Conservation (phyloP, 2,888 invertebrate species). For the Drepana falcataria region DNA sequence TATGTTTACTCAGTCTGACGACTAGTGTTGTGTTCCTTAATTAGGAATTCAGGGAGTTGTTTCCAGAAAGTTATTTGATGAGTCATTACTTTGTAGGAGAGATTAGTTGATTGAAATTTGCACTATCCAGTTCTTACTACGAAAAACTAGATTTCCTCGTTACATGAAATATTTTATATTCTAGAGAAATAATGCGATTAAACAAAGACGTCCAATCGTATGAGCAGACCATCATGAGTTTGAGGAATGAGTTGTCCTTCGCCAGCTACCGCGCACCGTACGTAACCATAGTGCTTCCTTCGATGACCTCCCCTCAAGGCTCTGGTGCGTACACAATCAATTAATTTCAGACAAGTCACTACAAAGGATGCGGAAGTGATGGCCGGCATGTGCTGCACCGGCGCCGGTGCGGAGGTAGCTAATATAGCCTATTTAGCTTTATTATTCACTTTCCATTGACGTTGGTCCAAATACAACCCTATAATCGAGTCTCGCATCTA, state of each 20-base stretch:
- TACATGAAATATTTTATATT: not conserved
- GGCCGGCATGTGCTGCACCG: slow-evolving; percentile 46
- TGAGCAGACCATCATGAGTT: slow-evolving; percentile 44
- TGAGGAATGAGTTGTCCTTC: slow-evolving; percentile 42
- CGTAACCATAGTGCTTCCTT: slow-evolving; percentile 13
- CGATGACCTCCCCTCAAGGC: too few relatives aligned
- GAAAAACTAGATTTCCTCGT: too few relatives aligned
- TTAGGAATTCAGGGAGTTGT: too few relatives aligned
- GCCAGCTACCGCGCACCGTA: slow-evolving; percentile 37
- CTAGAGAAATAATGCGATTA: slow-evolving; percentile 54
- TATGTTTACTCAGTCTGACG: too few relatives aligned
- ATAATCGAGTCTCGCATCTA: too few relatives aligned
- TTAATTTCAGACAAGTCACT: slow-evolving; percentile 38
- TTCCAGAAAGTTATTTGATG: too few relatives aligned
- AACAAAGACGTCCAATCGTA: slow-evolving; percentile 50
- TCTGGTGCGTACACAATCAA: slow-evolving; percentile 6
- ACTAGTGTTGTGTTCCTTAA: too few relatives aligned
- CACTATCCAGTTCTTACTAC: too few relatives aligned
- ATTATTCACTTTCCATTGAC: slow-evolving; percentile 4
- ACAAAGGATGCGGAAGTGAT: slow-evolving; percentile 57
- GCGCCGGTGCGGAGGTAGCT: slow-evolving; percentile 45
- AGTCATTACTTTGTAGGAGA: too few relatives aligned
- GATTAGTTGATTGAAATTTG: too few relatives aligned
- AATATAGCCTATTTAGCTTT: not conserved
- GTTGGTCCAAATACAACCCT: slow-evolving; percentile 50